Evolutionary conservation across 2,888 invertebrate genomes (phyloP).

Genomic region (Schrankia costaestrigalis): DNA sequence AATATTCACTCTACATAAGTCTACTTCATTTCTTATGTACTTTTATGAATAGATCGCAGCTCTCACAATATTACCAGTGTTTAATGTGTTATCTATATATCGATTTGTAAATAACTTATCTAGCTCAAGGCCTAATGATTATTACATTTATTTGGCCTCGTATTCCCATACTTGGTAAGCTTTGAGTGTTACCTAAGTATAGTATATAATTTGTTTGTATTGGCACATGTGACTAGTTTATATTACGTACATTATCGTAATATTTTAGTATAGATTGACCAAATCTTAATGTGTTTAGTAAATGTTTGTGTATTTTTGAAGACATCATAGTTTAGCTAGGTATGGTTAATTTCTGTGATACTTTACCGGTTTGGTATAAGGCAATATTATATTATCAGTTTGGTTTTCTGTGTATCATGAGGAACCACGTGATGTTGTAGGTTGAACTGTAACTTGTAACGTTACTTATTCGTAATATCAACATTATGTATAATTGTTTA

Average conservation of each 20-base stretch:
- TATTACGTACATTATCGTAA: conserved; percentile 28
- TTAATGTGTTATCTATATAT: conserved; percentile 23
- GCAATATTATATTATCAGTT: conserved; percentile 61
- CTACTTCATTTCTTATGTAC: too few relatives aligned
- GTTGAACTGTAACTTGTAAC: conserved; percentile 15
- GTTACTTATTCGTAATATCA: conserved; percentile 17
- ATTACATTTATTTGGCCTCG: conserved; percentile 31
- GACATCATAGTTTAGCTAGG: conserved; percentile 75
- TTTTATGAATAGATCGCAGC: conserved; percentile 1
- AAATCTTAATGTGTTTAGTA: conserved; percentile 59
- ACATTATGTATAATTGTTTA: conserved; percentile 27
- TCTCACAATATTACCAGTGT: conserved; percentile 20
- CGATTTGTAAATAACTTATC: conserved; percentile 19
- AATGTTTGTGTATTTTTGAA: conserved; percentile 55
- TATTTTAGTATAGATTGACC: conserved; percentile 52
- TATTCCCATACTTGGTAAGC: conserved; percentile 35
- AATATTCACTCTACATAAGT: too few relatives aligned
- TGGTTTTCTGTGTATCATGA: conserved; percentile 39
- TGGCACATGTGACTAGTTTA: conserved; percentile 35
- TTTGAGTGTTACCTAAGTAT: conserved; percentile 48
- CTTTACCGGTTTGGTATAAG: conserved; percentile 78
- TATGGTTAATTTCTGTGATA: conserved; percentile 80
- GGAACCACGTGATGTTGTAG: conserved; percentile 18
- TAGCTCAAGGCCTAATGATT: conserved; percentile 37
- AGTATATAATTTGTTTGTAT: conserved; percentile 33